These are phyloP conservation scores for Eriosoma lanigerum DNA, from an alignment of 1,140 invertebrate species.

Conservation along the genomic window DNA sequence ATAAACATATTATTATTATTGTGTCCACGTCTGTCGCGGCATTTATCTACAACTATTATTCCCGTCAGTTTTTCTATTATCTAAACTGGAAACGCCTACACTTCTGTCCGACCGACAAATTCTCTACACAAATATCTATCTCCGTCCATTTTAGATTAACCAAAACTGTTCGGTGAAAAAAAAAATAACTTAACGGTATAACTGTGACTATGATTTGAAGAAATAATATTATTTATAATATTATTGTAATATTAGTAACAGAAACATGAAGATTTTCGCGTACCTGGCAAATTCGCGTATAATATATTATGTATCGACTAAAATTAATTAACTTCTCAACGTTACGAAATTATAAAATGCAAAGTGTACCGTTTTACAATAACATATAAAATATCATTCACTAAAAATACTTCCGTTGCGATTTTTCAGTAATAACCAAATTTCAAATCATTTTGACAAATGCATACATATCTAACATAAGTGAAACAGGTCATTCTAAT, in stretches of 20 bases:
- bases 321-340: background rate
- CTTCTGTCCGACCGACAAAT: background rate
- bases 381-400: background rate
- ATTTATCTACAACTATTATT: background rate
- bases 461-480: background rate
- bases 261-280: background rate
- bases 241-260: too few relatives aligned
- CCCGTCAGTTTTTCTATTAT: background rate
- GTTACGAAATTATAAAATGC: background rate
- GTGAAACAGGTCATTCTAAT: background rate
- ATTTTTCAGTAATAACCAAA: background rate
- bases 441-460: background rate
- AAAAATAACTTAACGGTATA: too few relatives aligned
- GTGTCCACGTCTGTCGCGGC: background rate
- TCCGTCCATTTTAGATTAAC: constrained; percentile 4
- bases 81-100: constrained; percentile 33
- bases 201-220: too few relatives aligned
- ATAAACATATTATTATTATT: too few relatives aligned
- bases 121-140: background rate
- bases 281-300: background rate
- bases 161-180: background rate
- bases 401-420: background rate
- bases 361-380: background rate
- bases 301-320: background rate
- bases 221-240: too few relatives aligned